These are phyloP conservation scores for Diarsia rubi DNA, from an alignment of 2,888 invertebrate species.

Conservation along the genomic window DNA sequence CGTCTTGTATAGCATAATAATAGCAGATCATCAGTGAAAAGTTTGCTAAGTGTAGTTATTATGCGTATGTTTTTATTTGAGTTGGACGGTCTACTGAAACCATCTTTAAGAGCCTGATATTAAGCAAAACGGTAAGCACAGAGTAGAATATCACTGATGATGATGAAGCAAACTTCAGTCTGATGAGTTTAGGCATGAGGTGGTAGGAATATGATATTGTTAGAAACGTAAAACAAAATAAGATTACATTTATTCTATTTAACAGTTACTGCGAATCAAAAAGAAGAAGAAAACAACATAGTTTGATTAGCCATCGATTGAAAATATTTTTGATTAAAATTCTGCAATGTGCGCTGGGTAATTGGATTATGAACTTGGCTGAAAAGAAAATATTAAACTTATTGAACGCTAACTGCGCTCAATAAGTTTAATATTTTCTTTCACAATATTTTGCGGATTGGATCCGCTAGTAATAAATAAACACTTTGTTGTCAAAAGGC, in stretches of 20 bases:
- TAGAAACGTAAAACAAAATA: neutral
- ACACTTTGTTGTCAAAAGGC: neutral
- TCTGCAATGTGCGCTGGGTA: slow-evolving; percentile 34
- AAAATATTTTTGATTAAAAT: slow-evolving; percentile 47
- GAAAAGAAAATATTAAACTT: too few relatives aligned
- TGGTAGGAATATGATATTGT: neutral
- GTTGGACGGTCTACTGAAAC: neutral
- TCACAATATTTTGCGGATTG: slow-evolving; percentile 4
- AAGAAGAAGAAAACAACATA: slow-evolving; percentile 12
- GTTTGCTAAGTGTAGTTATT: neutral
- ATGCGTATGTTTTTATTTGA: neutral
- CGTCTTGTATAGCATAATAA: neutral
- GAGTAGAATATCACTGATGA: neutral
- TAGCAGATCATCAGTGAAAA: neutral
- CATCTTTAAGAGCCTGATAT: neutral
- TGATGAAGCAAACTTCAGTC: neutral
- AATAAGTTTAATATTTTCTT: slow-evolving; percentile 11
- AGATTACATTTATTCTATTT: neutral
- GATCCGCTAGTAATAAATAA: slow-evolving; percentile 1
- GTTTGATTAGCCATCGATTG: slow-evolving; percentile 12
- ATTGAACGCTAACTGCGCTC: too few relatives aligned
- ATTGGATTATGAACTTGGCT: slow-evolving; percentile 53
- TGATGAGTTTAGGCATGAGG: neutral
- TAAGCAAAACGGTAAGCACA: neutral
- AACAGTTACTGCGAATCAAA: neutral